Percentiles rank a stretch among this genome's conserved stretches.
Evolutionary conservation across 1,140 invertebrate genomes (phyloP).

Genomic region (Scylla paramamosain): DNA sequence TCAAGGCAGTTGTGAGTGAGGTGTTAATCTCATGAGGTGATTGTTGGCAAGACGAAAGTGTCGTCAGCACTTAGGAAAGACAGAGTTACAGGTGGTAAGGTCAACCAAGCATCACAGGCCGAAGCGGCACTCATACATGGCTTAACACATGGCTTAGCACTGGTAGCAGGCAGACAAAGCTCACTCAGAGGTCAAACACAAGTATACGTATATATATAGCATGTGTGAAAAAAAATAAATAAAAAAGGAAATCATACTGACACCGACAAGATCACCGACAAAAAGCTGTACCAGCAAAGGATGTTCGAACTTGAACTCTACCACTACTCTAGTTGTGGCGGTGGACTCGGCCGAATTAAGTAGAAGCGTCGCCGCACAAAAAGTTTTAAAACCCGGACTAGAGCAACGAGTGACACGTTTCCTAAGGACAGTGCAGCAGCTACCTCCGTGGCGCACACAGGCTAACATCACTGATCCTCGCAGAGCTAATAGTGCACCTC

Average conservation of each 20-base stretch:
- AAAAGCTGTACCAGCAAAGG: conserved; percentile 2
- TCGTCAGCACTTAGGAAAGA: conserved; percentile 46
- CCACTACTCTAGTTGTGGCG: conserved; percentile 2
- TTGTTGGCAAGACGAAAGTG: conserved; percentile 35
- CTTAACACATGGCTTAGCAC: neutral
- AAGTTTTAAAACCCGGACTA: neutral
- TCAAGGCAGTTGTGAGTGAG: conserved; percentile 37
- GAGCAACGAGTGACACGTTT: neutral
- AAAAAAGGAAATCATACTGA: neutral
- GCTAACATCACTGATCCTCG: neutral
- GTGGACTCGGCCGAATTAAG: neutral
- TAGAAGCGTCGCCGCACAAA: neutral
- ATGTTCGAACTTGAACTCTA: neutral
- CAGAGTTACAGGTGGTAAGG: conserved; percentile 13
- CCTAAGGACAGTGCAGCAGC: neutral
- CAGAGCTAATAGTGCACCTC: neutral
- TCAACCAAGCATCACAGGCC: conserved; percentile 26
- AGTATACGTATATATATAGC: neutral
- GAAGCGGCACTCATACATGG: neutral
- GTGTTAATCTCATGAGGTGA: conserved; percentile 40
- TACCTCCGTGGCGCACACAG: neutral
- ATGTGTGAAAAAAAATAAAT: conserved; percentile 27
- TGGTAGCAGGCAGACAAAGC: conserved; percentile 42
- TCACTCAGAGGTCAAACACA: conserved; percentile 37
- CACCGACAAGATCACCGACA: conserved; percentile 19